These are phyloP conservation scores for Callopanchax toddi DNA, from an alignment of 2,113 vertebrate genomes.

Conservation along the genomic window DNA sequence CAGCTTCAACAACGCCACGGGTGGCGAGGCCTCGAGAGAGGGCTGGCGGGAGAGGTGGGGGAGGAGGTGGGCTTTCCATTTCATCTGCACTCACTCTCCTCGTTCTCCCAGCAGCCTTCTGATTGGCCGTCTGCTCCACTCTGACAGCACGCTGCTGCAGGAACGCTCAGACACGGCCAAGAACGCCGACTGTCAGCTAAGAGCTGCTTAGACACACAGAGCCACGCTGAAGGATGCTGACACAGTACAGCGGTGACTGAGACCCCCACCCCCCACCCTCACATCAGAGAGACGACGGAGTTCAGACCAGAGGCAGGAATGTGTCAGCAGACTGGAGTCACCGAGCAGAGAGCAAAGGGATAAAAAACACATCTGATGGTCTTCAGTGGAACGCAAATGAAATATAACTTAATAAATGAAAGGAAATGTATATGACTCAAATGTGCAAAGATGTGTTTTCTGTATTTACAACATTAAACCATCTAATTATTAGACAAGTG, in stretches of 20 bases:
- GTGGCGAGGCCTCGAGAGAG: conserved; percentile 55
- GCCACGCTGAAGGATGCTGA: conserved; percentile 29
- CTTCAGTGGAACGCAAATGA: neutral
- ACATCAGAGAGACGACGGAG: conserved; percentile 3
- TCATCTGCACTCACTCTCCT: conserved; percentile 41
- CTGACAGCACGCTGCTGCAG: conserved; percentile 37
- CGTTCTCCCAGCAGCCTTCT: conserved; percentile 1
- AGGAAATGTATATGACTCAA: too few species aligned
- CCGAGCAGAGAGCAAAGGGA: conserved; percentile 30
- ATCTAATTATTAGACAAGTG: too few species aligned
- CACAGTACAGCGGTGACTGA: neutral
- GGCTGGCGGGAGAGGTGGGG: too few species aligned
- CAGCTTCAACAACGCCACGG: conserved; percentile 55
- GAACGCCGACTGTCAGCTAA: conserved; percentile 3
- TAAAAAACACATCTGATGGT: neutral
- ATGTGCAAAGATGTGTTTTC: too few species aligned
- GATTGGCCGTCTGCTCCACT: conserved; percentile 23
- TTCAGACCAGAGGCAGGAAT: conserved; percentile 17
- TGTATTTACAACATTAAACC: too few species aligned
- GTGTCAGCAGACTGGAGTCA: conserved; percentile 1
- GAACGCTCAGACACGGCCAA: conserved; percentile 1
- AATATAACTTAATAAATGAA: too few species aligned
- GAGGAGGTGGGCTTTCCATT: conserved; percentile 39
- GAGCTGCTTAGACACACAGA: conserved; percentile 5
- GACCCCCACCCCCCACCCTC: conserved; percentile 8